Percentiles rank a stretch among this genome's conserved stretches.
Conservation (phyloP, 2,888 invertebrate genomes). For the Strigamia transsilvanica region DNA sequence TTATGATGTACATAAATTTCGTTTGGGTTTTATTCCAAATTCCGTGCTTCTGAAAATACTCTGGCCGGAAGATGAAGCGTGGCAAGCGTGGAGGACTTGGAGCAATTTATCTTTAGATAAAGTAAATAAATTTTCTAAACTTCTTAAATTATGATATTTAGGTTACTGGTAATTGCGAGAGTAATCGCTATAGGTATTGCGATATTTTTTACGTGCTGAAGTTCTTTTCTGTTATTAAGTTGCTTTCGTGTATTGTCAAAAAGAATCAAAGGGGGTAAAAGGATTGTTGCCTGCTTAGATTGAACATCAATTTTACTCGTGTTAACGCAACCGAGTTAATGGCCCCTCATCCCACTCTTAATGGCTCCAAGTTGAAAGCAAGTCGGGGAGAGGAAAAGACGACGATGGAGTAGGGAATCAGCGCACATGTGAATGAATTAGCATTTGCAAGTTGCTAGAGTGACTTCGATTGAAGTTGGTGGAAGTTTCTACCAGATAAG, state of each 20-base stretch:
- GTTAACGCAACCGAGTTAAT: constrained; percentile 38
- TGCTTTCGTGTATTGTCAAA: background rate
- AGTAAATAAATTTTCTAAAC: background rate
- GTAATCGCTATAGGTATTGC: background rate
- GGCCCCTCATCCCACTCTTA: constrained; percentile 31
- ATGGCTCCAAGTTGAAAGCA: constrained; percentile 35
- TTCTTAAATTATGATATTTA: background rate
- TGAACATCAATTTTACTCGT: constrained; percentile 35
- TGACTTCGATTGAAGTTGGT: constrained; percentile 27
- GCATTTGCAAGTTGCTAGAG: constrained; percentile 29
- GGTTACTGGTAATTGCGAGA: background rate
- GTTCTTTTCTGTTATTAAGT: background rate
- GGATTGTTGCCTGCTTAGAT: constrained; percentile 9
- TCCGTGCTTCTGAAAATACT: constrained; percentile 47
- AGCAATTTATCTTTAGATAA: constrained; percentile 26
- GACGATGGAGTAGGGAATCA: constrained; percentile 34
- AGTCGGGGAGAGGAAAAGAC: constrained; percentile 26
- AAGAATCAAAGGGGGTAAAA: constrained; percentile 7
- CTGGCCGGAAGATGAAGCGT: constrained; percentile 46
- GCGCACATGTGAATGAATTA: constrained; percentile 38
- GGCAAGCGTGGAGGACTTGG: constrained; percentile 28
- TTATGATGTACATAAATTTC: constrained; percentile 40
- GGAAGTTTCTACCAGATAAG: constrained; percentile 29
- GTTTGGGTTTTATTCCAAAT: constrained; percentile 31
- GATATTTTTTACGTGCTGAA: background rate